Evolutionary conservation across 1,140 invertebrate species (phyloP).

Genomic region (Arion vulgaris): DNA sequence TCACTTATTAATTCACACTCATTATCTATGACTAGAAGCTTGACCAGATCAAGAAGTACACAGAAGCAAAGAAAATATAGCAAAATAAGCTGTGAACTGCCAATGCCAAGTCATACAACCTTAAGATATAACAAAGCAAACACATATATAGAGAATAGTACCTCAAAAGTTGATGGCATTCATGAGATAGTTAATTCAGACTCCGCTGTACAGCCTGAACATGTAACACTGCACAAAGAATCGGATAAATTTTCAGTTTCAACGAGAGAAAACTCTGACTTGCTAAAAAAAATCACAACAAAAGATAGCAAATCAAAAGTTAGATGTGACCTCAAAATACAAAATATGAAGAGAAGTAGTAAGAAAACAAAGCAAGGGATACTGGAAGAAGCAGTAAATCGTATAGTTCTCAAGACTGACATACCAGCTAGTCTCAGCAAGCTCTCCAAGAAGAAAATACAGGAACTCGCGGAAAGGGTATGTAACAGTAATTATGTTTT

Average conservation of each 20-base stretch:
- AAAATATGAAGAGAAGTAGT: background rate
- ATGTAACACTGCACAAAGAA: background rate
- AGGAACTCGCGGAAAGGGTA: background rate
- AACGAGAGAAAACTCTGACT: background rate
- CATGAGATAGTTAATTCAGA: background rate
- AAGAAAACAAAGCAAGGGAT: background rate
- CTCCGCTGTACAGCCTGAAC: background rate
- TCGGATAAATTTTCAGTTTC: background rate
- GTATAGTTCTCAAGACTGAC: background rate
- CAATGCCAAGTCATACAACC: background rate
- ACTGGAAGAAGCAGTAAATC: background rate
- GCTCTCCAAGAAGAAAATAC: background rate
- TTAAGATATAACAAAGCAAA: background rate
- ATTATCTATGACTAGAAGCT: background rate
- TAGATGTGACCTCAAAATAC: background rate
- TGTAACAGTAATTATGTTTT: background rate
- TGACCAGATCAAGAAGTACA: background rate
- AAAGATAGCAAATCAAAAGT: background rate
- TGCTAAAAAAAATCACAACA: background rate
- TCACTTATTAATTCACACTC: background rate
- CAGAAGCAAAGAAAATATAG: background rate
- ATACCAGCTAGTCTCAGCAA: background rate
- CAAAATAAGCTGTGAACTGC: background rate
- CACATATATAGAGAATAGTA: background rate
- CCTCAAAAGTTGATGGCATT: background rate